phyloP scores from a whole-genome alignment of 2,797 vertebrate genomes.

The Cirrhinus mrigala region DNA sequence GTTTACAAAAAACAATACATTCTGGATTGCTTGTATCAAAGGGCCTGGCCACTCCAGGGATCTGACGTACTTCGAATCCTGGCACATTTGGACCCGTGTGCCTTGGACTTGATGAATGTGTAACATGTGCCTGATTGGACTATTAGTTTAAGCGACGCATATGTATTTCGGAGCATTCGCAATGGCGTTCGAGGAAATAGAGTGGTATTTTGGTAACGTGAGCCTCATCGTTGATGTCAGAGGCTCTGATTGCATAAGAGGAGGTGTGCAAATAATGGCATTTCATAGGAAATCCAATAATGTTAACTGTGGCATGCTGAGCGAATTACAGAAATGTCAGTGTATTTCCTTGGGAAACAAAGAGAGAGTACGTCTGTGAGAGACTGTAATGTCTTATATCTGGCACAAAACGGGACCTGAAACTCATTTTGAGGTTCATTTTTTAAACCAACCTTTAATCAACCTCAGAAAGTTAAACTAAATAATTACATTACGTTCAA shows the following conservation, averaged over 20 bases:
- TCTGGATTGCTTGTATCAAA: constrained; percentile 73
- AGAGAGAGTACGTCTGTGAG: constrained; percentile 2
- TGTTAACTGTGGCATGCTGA: constrained; percentile 48
- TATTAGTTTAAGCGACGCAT: constrained; percentile 59
- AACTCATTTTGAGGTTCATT: not conserved
- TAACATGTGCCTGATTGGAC: constrained; percentile 43
- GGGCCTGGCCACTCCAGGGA: constrained; percentile 51
- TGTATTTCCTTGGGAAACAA: constrained; percentile 25
- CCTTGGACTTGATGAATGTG: constrained; percentile 61
- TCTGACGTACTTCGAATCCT: constrained; percentile 15
- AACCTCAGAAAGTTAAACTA: not conserved
- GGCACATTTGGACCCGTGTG: constrained; percentile 56
- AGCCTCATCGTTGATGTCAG: constrained; percentile 43
- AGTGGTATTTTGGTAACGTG: constrained; percentile 60
- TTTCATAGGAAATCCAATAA: constrained; percentile 56
- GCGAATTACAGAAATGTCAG: constrained; percentile 48
- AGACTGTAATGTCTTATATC: not conserved
- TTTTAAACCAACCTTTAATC: not conserved
- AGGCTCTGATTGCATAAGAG: constrained; percentile 57
- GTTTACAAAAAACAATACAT: constrained; percentile 80
- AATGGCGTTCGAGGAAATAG: constrained; percentile 57
- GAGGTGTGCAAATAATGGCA: constrained; percentile 46
- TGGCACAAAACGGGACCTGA: not conserved
- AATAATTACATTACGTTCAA: not conserved
- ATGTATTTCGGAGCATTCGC: constrained; percentile 60